phyloP scores from a whole-genome alignment of 1,140 invertebrate genomes.

The Nylanderia fulva region DNA sequence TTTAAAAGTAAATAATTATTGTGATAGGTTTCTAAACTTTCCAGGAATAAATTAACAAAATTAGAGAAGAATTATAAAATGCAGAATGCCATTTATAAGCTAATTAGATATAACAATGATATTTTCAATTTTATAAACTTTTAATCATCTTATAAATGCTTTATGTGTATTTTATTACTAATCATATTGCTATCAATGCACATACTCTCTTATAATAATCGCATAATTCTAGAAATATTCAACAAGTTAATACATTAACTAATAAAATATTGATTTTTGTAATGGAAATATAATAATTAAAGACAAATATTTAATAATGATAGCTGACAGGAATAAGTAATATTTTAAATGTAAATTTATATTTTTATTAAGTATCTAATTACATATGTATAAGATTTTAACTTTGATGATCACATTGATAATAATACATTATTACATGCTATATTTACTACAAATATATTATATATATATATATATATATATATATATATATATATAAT shows the following conservation, averaged over 20 bases:
- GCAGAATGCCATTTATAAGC: not conserved
- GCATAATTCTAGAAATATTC: too few species aligned
- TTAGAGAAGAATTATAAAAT: too few species aligned
- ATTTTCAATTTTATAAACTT: not conserved
- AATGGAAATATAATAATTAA: not conserved
- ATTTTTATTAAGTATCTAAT: not conserved
- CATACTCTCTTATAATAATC: not conserved
- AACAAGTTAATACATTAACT: not conserved
- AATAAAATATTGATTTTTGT: constrained; percentile 1
- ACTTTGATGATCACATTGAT: not conserved
- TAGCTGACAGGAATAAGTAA: not conserved
- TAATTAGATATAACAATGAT: not conserved
- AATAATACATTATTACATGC: not conserved
- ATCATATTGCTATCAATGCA: not conserved
- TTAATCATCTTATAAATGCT: not conserved
- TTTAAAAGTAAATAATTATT: too few species aligned
- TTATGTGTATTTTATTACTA: not conserved
- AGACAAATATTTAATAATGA: not conserved
- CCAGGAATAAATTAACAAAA: too few species aligned
- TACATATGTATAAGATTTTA: not conserved
- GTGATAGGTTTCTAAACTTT: too few species aligned
- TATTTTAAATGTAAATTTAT: not conserved
- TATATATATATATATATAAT: too few species aligned
- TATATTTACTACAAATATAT: not conserved
- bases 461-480: too few species aligned